A percentile compares a stretch with the other conserved stretches of the same genome.
Evolutionary conservation across 2,888 invertebrate species (phyloP).

Genomic region (Hanleya hanleyi): DNA sequence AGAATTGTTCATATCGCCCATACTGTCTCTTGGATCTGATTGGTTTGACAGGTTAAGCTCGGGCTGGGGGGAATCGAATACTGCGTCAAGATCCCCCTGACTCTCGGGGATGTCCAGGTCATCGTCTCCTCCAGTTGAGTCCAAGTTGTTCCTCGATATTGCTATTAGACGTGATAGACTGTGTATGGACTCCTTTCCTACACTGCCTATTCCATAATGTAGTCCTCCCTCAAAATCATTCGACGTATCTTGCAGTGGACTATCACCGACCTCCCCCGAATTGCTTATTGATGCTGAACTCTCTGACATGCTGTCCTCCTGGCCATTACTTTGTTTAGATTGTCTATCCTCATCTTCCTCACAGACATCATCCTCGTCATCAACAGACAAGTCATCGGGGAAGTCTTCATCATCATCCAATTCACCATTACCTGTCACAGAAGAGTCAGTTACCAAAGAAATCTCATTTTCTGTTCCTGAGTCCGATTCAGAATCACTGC

Average conservation of each 20-base stretch:
- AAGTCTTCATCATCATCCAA: conserved; percentile 42
- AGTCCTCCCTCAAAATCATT: not conserved
- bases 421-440: not conserved
- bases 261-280: not conserved
- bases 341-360: conserved; percentile 1
- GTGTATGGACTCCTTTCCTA: conserved; percentile 18
- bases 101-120: not conserved
- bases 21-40: not conserved
- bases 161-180: conserved; percentile 40
- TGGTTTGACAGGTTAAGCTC: not conserved
- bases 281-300: too few relatives aligned
- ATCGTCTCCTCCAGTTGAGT: not conserved
- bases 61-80: not conserved
- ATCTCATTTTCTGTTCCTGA: not conserved
- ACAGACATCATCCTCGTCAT: conserved; percentile 29
- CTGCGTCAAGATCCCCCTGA: not conserved
- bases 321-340: not conserved
- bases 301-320: conserved; percentile 2
- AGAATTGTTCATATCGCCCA: not conserved
- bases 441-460: not conserved
- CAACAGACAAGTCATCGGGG: conserved; percentile 43
- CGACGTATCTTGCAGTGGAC: not conserved
- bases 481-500: not conserved
- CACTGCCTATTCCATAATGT: not conserved
- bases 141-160: conserved; percentile 8